phyloP scores from a whole-genome alignment of 2,797 vertebrate genomes.

The Trachops cirrhosus region DNA sequence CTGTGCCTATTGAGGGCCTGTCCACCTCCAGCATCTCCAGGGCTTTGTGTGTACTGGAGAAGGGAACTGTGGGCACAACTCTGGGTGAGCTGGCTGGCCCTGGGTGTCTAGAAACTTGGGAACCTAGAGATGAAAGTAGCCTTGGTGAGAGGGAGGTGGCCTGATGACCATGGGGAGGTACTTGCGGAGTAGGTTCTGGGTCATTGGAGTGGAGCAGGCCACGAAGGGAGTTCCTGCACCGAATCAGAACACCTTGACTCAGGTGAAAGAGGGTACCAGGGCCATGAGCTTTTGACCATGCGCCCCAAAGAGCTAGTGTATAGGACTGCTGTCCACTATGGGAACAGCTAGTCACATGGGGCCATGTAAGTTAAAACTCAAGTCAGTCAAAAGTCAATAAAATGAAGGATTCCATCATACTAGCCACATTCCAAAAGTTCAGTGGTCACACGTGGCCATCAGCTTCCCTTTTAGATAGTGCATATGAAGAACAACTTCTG shows the following conservation, averaged over 20 bases:
- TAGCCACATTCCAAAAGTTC: neutral
- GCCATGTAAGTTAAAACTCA: neutral
- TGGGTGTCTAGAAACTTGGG: neutral
- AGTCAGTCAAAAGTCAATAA: neutral
- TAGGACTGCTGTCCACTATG: neutral
- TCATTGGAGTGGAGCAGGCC: neutral
- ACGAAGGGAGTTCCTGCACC: neutral
- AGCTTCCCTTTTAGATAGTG: neutral
- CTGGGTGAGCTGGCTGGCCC: neutral
- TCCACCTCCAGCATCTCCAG: neutral
- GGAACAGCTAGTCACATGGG: neutral
- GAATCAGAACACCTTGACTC: neutral
- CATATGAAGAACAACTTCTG: neutral
- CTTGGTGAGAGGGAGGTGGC: neutral
- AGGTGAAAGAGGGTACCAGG: neutral
- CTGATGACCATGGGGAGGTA: neutral
- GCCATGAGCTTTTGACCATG: neutral
- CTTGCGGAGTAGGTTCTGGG: neutral
- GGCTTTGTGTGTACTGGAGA: neutral
- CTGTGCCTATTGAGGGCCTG: neutral
- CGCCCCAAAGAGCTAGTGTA: neutral
- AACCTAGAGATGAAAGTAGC: neutral
- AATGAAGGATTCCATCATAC: neutral
- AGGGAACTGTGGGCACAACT: neutral
- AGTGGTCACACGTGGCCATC: neutral